phyloP scores from a whole-genome alignment of 2,888 invertebrate species.

The Caenorhabditis sp. region DNA sequence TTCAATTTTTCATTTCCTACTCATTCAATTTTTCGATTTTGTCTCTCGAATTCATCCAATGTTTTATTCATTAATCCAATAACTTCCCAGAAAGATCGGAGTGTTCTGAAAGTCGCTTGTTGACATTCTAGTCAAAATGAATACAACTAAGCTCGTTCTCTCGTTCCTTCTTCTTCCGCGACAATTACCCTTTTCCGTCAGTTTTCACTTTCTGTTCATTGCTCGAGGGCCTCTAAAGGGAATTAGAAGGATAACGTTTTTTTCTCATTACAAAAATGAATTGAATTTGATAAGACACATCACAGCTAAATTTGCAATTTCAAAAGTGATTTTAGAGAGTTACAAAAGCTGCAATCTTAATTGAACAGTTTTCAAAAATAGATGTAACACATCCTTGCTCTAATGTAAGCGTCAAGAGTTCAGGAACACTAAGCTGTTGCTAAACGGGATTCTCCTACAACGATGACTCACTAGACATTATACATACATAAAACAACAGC shows the following conservation, averaged over 20 bases:
- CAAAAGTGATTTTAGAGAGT: background rate
- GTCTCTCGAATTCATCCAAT: too few relatives aligned
- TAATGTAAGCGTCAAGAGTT: too few relatives aligned
- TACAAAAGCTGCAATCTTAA: too few relatives aligned
- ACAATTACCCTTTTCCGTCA: constrained; percentile 14
- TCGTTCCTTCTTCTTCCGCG: background rate
- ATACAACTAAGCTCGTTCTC: background rate
- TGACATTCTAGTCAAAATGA: background rate
- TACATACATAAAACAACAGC: constrained; percentile 9
- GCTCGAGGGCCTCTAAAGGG: background rate
- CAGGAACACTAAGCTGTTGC: background rate
- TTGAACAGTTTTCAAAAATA: too few relatives aligned
- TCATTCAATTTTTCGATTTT: background rate
- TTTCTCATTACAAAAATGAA: background rate
- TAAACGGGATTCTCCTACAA: background rate
- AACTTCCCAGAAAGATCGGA: background rate
- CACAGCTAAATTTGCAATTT: background rate
- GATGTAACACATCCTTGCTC: too few relatives aligned
- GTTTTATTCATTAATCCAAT: background rate
- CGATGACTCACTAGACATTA: constrained; percentile 13
- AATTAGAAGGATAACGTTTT: background rate
- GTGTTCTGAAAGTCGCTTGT: background rate
- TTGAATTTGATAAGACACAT: constrained; percentile 1
- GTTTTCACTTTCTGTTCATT: constrained; percentile 12
- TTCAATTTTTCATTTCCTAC: background rate